A percentile compares a stretch with the other conserved stretches of the same genome.
These are phyloP conservation scores for Crax fasciolata DNA, from an alignment of 2,797 vertebrate genomes.

Conservation along the genomic window DNA sequence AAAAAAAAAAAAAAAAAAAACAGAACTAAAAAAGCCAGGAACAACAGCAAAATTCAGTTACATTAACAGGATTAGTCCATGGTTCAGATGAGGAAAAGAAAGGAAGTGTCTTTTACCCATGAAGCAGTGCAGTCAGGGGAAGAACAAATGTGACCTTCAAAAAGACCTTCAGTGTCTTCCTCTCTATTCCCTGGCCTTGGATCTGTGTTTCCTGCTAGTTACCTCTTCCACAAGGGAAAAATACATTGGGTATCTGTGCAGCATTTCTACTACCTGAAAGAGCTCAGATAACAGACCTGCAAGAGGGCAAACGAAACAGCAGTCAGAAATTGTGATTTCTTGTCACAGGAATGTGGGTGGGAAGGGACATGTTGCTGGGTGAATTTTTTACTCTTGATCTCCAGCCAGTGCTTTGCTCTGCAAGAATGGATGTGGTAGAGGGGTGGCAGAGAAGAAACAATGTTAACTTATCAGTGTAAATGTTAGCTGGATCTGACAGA, in stretches of 20 bases:
- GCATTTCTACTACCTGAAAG: neutral
- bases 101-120: neutral
- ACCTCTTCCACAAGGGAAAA: neutral
- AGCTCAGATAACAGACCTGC: neutral
- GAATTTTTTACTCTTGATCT: neutral
- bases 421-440: neutral
- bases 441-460: neutral
- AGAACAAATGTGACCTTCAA: neutral
- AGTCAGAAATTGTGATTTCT: neutral
- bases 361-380: neutral
- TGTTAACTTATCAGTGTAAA: neutral
- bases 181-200: accelerated
- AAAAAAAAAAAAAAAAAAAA: neutral
- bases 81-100: neutral
- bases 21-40: neutral
- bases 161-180: neutral
- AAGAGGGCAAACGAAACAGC: neutral
- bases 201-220: neutral
- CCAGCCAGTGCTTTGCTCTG: neutral
- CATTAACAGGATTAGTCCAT: neutral
- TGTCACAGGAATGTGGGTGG: accelerated
- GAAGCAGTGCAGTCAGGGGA: neutral
- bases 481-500: neutral
- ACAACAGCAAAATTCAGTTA: neutral
- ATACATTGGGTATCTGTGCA: neutral